phyloP scores from a whole-genome alignment of 2,888 invertebrate genomes.

The Diabrotica balteata region DNA sequence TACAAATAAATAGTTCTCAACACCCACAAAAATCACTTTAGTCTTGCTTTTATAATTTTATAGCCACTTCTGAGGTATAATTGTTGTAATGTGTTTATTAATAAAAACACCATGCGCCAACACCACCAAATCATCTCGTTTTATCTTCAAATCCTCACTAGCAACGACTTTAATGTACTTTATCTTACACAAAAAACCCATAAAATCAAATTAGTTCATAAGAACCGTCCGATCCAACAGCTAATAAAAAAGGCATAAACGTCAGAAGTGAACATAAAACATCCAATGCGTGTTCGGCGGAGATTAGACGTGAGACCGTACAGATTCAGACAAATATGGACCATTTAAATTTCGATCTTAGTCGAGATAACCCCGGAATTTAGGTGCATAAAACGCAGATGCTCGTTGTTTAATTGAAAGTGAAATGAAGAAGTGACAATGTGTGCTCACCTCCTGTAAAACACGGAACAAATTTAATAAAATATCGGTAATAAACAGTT shows the following conservation, averaged over 20 bases:
- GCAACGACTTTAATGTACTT: conserved; percentile 12
- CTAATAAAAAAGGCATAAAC: conserved; percentile 59
- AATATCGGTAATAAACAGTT: too few species aligned
- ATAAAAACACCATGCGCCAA: too few species aligned
- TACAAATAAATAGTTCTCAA: too few species aligned
- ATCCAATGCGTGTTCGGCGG: conserved; percentile 56
- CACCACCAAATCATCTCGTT: conserved; percentile 1
- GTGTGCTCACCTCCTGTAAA: too few species aligned
- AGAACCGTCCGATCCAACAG: conserved; percentile 54
- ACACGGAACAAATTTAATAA: too few species aligned
- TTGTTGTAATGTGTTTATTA: too few species aligned
- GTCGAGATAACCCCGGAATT: conserved; percentile 4
- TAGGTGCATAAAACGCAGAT: neutral
- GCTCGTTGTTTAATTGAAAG: conserved; percentile 2
- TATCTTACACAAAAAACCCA: conserved; percentile 25
- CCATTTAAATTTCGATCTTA: conserved; percentile 15
- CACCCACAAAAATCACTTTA: too few species aligned
- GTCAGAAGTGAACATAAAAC: conserved; percentile 56
- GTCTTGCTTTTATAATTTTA: too few species aligned
- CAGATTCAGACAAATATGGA: conserved; percentile 15
- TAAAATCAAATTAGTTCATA: conserved; percentile 42
- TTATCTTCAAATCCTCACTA: neutral
- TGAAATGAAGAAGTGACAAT: neutral
- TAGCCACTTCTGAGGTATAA: too few species aligned
- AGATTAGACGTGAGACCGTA: conserved; percentile 53